Base-by-base conservation (phyloP, 2,113 vertebrate species). In the Cariama cristata region DNA sequence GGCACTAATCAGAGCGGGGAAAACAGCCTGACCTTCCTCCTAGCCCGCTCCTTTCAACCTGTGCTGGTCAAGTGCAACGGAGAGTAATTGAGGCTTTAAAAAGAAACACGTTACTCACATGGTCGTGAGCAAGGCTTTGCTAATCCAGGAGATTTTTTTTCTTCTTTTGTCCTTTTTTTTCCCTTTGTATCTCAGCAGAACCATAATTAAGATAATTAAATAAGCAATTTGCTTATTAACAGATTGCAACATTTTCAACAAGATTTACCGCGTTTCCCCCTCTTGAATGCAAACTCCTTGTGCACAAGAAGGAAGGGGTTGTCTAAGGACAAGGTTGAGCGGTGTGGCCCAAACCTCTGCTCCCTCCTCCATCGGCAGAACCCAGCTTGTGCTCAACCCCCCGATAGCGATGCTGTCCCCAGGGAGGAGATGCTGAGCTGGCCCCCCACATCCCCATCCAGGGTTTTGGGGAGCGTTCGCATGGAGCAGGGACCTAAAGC, bases 141-240 rank as follows among this genome's bases (percentile, higher is more conserved):
- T 88, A 76, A 81, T 58, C 40, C 45, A 35, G 40, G 52, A 74
- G 76, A 26, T 18, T 63, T 53, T 79, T 88, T 73, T 18, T 35
- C n/a, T 32, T 32, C 13, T 67, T 60, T 79, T 45, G 16, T 40
- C 30, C 9, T 19, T 53, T 79, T 42, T n/a, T 8, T 24, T 11
- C 50, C 28, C 28, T 90, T 76, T 87, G 10, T 79, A 52, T 74
- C 79, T 90, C 56, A 64, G 90, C 2, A 6, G 90, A 88, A 68
- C 40, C 79, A 53, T 63, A 63, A 83, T 92, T 86, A 88, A 67
- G 6, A 17, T 56, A 95, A 96, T 79, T 93, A 96, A 95, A 62
- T n/a, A 75, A 93, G 82, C 71, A 83, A 79, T 83, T 96, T 86
- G 11, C 88, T 93, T 73, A 90, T 95, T 93, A 92, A 92, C 63